phyloP scores from a whole-genome alignment of 2,888 invertebrate species.

The Villa cingulata region DNA sequence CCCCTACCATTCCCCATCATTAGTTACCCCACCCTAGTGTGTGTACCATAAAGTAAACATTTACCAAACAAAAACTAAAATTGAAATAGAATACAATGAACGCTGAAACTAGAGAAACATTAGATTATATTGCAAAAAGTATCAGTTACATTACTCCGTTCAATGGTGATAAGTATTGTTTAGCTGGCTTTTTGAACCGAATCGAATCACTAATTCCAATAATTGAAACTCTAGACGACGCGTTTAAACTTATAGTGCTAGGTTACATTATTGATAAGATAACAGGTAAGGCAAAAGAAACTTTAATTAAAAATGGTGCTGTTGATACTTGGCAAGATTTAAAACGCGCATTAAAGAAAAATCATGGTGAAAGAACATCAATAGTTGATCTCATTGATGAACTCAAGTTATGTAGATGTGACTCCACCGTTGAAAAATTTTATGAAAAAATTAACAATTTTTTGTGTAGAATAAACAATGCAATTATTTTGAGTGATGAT shows the following conservation, averaged over 20 bases:
- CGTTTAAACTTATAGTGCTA: background rate
- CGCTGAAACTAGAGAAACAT: too few species aligned
- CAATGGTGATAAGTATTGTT: background rate
- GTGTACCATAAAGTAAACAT: too few species aligned
- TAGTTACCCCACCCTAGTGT: too few species aligned
- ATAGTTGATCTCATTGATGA: background rate
- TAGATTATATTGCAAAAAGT: too few species aligned
- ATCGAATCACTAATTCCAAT: background rate
- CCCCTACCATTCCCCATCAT: too few species aligned
- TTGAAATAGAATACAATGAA: too few species aligned
- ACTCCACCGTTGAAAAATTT: constrained; percentile 4
- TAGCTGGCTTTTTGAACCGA: constrained; percentile 2
- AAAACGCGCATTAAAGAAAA: background rate
- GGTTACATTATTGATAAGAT: background rate
- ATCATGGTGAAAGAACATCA: constrained; percentile 3
- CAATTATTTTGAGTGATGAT: background rate
- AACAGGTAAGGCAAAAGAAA: background rate
- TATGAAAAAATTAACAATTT: constrained; percentile 2
- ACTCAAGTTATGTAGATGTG: background rate
- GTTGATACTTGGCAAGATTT: constrained; percentile 1
- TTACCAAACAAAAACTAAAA: too few species aligned
- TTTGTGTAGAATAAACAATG: constrained; percentile 1
- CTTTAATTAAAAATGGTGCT: constrained; percentile 2
- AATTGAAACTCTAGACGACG: background rate
- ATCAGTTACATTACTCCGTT: background rate